A percentile compares a stretch with the other conserved stretches of the same genome.
These are phyloP conservation scores for Dendrolimus houi DNA, from an alignment of 2,888 invertebrate genomes.

Conservation along the genomic window DNA sequence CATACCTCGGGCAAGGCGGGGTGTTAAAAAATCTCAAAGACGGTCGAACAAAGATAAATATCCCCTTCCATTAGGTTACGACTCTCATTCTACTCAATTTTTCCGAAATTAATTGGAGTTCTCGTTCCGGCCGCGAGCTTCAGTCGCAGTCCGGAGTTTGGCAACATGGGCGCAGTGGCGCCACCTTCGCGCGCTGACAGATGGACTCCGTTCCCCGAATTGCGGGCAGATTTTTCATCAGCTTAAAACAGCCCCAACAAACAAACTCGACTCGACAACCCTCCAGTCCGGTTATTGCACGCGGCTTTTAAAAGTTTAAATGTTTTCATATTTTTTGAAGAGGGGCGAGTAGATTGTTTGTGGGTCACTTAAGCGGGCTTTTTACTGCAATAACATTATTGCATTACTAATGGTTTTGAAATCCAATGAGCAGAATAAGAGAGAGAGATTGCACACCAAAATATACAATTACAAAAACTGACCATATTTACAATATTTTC, in stretches of 20 bases:
- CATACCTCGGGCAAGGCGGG: too few relatives aligned
- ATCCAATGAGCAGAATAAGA: too few relatives aligned
- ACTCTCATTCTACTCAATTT: not conserved
- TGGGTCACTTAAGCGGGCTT: too few relatives aligned
- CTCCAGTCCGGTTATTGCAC: not conserved
- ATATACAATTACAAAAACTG: too few relatives aligned
- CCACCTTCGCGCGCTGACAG: not conserved
- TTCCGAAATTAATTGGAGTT: not conserved
- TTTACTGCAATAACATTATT: too few relatives aligned
- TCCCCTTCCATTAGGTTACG: too few relatives aligned
- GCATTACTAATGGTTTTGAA: too few relatives aligned
- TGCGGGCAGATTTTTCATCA: not conserved
- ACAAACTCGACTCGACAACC: not conserved
- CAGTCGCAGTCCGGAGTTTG: not conserved
- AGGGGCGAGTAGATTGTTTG: too few relatives aligned
- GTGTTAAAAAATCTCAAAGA: too few relatives aligned
- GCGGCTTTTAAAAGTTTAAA: slow-evolving; percentile 3
- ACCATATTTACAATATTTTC: too few relatives aligned
- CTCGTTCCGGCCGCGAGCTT: not conserved
- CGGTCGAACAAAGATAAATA: too few relatives aligned
- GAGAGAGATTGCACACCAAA: too few relatives aligned
- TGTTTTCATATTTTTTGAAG: not conserved
- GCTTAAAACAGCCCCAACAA: not conserved
- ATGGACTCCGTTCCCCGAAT: not conserved
- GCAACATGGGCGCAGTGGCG: not conserved